Percentiles rank a stretch among this genome's conserved stretches.
phyloP scores from a whole-genome alignment of 2,797 vertebrate genomes.

The Enteromius paludinosus region DNA sequence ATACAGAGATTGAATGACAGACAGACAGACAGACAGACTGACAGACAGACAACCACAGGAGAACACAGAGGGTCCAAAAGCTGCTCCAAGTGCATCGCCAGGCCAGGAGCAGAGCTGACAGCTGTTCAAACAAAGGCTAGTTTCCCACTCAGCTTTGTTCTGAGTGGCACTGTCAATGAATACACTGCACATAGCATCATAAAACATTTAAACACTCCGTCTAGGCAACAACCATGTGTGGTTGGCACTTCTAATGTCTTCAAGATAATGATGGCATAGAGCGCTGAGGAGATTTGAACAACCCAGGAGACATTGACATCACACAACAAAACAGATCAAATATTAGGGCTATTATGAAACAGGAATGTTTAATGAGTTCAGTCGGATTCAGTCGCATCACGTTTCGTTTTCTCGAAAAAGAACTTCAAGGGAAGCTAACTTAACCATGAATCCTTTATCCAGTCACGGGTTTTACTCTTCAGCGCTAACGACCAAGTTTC shows the following conservation, averaged over 20 bases:
- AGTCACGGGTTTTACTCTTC: slow-evolving; percentile 14
- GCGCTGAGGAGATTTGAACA: neutral
- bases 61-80: slow-evolving; percentile 68
- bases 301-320: neutral
- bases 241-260: slow-evolving; percentile 24
- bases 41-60: slow-evolving; percentile 11
- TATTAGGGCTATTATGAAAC: neutral
- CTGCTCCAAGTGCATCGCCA: slow-evolving; percentile 65
- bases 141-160: slow-evolving; percentile 74
- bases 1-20: neutral
- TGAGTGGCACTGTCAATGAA: slow-evolving; percentile 68
- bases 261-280: slow-evolving; percentile 8
- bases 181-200: slow-evolving; percentile 61
- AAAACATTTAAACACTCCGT: slow-evolving; percentile 68
- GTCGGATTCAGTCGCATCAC: neutral
- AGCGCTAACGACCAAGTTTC: slow-evolving; percentile 4
- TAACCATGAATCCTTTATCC: neutral
- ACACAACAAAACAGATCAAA: slow-evolving; percentile 9
- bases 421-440: neutral
- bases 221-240: slow-evolving; percentile 52
- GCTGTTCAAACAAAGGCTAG: slow-evolving; percentile 82
- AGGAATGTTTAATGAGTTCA: neutral
- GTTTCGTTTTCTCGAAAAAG: neutral
- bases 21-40: slow-evolving; percentile 26
- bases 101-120: slow-evolving; percentile 69